phyloP scores from a whole-genome alignment of 2,113 vertebrate genomes.

The Sardina pilchardus region DNA sequence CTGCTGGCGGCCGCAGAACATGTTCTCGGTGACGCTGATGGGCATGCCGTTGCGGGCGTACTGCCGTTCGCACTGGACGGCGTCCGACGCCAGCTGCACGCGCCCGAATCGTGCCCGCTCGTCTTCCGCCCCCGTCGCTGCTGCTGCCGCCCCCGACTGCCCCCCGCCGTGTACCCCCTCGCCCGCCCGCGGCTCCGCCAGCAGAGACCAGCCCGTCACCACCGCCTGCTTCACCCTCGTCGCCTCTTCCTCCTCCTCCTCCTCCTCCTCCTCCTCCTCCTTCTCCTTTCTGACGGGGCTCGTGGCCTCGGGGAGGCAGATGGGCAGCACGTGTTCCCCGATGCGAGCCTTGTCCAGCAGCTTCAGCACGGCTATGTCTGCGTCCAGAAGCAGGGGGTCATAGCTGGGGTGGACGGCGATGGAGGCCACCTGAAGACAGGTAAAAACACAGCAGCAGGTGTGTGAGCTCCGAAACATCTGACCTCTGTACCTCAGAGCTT shows the following conservation, averaged over 20 bases:
- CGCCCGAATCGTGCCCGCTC: constrained; percentile 74
- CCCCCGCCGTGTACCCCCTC: constrained; percentile 84
- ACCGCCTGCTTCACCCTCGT: constrained; percentile 67
- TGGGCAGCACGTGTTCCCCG: constrained; percentile 84
- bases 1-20: constrained; percentile 88
- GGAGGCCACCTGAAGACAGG: constrained; percentile 78
- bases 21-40: constrained; percentile 91
- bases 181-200: constrained; percentile 69
- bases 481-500: background rate
- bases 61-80: constrained; percentile 89
- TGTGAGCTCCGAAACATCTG: background rate
- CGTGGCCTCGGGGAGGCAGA: constrained; percentile 78
- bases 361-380: constrained; percentile 88
- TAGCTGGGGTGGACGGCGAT: constrained; percentile 89
- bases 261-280: constrained; percentile 59
- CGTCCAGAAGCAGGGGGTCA: constrained; percentile 90
- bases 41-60: constrained; percentile 85
- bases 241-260: constrained; percentile 60
- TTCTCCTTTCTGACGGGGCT: constrained; percentile 37
- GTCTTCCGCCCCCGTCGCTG: background rate
- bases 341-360: constrained; percentile 92
- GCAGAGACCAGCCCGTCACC: constrained; percentile 88
- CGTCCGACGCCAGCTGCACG: constrained; percentile 79
- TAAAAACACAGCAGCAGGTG: background rate
- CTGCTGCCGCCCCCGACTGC: constrained; percentile 67